Base-by-base conservation (phyloP, 2,797 vertebrate species). In the Lacerta bilineata region DNA sequence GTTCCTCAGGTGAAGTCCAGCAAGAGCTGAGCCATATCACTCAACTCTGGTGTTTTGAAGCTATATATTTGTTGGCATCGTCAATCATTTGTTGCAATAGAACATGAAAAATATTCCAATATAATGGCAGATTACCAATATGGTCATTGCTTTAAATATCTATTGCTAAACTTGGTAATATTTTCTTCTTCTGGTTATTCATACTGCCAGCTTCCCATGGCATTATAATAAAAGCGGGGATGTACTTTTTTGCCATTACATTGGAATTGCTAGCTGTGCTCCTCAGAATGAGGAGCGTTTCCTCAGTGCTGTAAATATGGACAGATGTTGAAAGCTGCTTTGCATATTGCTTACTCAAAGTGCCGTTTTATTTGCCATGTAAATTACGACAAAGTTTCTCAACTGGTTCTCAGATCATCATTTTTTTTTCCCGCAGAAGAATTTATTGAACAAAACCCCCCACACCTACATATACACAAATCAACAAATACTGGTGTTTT, bases 321-420 rank as follows among this genome's bases (percentile, higher is more conserved):
- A 89, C 93, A 91, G 88, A 83, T 76, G 33, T 88, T 11, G 15
- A 85, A 82, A 87, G 61, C 88, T 94, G 88, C 92, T 96, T 97
- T 96, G 87, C 95, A 95, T 97, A 95, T 95, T 95, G 95, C 95
- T 96, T 96, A 91, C 90, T 96, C 83, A 94, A 93, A 96, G 95
- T 95, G 93, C 93, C 92, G 87, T 94, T 96, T 96, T 96, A 96
- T 97, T 97, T 96, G 93, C 93, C 93, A 87, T 85, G 93, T 96
- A 95, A 93, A 85, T 85, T 61, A 25, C 27, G 95, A 96, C 90
- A 93, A 91, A 84, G 90, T 85, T 87, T 90, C 91, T 94, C 92
- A 91, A 89, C 94, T 95, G 89, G 94, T 94, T 95, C 91, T 94
- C 89, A 85, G 29, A 86, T 91, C 75, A 94, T 88, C 95, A n/a